These are phyloP conservation scores for Etia nguti DNA, from an alignment of 2,113 vertebrate genomes.

Conservation along the genomic window DNA sequence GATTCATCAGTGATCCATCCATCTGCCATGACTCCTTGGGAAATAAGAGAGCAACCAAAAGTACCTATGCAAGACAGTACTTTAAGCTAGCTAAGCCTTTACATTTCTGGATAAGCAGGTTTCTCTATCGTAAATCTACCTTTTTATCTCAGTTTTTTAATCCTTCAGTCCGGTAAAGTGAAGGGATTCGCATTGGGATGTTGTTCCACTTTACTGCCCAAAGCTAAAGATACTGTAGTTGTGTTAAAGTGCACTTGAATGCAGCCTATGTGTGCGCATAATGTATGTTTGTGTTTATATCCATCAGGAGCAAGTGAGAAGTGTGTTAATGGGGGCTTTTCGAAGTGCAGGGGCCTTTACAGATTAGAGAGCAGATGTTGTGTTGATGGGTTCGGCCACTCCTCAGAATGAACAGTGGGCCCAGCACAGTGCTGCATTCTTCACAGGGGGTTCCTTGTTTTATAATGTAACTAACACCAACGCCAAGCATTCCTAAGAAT, in stretches of 20 bases:
- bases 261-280: neutral
- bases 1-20: neutral
- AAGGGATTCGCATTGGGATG: neutral
- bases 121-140: neutral
- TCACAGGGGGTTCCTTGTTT: conserved; percentile 48
- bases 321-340: conserved; percentile 35
- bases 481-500: conserved; percentile 47
- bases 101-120: neutral
- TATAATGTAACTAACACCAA: conserved; percentile 50
- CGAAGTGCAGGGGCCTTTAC: neutral
- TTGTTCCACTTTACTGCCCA: neutral
- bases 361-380: conserved; percentile 42
- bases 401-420: neutral
- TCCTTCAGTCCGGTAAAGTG: neutral
- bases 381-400: conserved; percentile 29
- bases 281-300: neutral
- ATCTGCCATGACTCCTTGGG: neutral
- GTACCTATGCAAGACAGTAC: neutral
- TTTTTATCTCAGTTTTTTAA: neutral
- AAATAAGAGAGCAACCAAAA: neutral
- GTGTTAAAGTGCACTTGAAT: conserved; percentile 2
- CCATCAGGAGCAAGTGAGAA: neutral
- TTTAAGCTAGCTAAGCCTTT: neutral
- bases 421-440: conserved; percentile 30
- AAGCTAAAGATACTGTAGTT: neutral